A percentile compares a stretch with the other conserved stretches of the same genome.
phyloP scores from a whole-genome alignment of 2,113 vertebrate genomes.

The Apteryx mantelli region DNA sequence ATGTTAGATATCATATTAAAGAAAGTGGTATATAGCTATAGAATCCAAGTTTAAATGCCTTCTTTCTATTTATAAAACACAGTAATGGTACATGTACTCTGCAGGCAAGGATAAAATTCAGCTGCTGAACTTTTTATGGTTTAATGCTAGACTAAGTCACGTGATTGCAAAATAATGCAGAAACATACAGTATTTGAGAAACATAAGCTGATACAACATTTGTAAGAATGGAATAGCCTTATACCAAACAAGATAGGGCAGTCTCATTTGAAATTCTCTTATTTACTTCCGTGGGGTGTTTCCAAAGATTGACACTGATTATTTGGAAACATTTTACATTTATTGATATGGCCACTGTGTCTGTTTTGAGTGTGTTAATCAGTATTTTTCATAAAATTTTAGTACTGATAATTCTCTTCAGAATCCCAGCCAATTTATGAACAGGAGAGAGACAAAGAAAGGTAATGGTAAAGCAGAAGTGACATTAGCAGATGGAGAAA shows the following conservation, averaged over 20 bases:
- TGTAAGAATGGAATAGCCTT: background rate
- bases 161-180: slow-evolving; percentile 18
- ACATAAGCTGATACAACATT: slow-evolving; percentile 6
- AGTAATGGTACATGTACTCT: background rate
- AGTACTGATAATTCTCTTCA: background rate
- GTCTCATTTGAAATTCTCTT: background rate
- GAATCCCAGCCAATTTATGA: background rate
- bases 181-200: slow-evolving; percentile 21
- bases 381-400: slow-evolving; percentile 19
- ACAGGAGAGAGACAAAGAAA: slow-evolving; percentile 28
- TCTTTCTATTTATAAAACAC: background rate
- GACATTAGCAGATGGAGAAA: slow-evolving; percentile 39
- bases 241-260: background rate
- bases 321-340: background rate
- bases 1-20: background rate
- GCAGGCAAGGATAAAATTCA: background rate
- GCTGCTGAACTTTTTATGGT: background rate
- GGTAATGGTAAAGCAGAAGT: slow-evolving; percentile 34
- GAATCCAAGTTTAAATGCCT: background rate
- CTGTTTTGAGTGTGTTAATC: background rate
- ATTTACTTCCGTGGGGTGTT: background rate
- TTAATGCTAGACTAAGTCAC: slow-evolving; percentile 2
- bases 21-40: background rate
- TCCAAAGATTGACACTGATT: background rate
- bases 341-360: background rate